Evolutionary conservation across 2,113 vertebrate species (phyloP).

Genomic region (Lampris megalopsis): DNA sequence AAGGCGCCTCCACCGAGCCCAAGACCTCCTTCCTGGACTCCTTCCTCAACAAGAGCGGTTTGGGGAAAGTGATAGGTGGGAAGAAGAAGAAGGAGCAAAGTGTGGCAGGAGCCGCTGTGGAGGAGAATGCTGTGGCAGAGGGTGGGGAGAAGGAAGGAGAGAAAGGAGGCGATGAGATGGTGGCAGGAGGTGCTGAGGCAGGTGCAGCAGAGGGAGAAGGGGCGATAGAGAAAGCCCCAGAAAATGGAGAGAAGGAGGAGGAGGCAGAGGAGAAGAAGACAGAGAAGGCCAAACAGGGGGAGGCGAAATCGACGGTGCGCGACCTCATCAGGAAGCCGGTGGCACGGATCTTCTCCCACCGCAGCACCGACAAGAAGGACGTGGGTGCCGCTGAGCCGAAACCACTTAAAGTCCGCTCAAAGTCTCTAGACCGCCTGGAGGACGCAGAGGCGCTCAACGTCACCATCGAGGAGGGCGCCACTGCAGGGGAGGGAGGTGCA

Average conservation of each 20-base stretch:
- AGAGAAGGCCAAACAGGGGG: conserved; percentile 76
- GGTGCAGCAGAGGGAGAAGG: conserved; percentile 61
- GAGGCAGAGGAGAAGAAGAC: conserved; percentile 68
- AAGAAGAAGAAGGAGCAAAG: conserved; percentile 82
- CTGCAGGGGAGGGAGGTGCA: conserved; percentile 27
- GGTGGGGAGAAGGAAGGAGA: conserved; percentile 71
- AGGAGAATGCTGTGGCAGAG: conserved; percentile 60
- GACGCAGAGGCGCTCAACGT: conserved; percentile 73
- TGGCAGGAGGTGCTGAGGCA: conserved; percentile 60
- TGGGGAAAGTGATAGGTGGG: conserved; percentile 83
- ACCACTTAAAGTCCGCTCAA: conserved; percentile 76
- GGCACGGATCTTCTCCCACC: conserved; percentile 84
- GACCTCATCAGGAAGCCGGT: conserved; percentile 84
- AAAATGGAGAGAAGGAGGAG: conserved; percentile 75
- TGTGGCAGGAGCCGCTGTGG: conserved; percentile 26
- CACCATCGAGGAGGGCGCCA: conserved; percentile 62
- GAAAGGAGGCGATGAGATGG: conserved; percentile 64
- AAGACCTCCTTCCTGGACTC: conserved; percentile 83
- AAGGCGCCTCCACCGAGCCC: conserved; percentile 70
- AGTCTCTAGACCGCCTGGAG: conserved; percentile 82
- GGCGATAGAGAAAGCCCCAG: conserved; percentile 67
- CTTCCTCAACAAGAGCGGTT: conserved; percentile 84
- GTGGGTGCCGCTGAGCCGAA: conserved; percentile 52
- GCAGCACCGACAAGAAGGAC: conserved; percentile 84
- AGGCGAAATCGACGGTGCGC: conserved; percentile 78